phyloP scores from a whole-genome alignment of 2,113 vertebrate species.

The Herpailurus yagouaroundi region DNA sequence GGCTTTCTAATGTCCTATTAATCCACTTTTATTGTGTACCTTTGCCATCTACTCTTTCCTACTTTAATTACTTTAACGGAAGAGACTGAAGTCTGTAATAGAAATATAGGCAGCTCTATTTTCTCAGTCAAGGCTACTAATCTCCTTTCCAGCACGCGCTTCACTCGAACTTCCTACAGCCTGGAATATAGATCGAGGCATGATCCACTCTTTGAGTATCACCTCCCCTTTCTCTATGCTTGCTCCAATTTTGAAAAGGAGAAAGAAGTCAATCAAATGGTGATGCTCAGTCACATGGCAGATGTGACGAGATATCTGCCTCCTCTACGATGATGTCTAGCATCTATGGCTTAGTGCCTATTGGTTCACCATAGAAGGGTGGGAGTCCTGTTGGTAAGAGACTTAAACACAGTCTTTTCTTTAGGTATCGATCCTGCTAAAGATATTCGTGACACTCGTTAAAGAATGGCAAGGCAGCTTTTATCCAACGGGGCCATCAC shows the following conservation, averaged over 20 bases:
- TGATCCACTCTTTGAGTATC: not conserved
- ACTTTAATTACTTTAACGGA: not conserved
- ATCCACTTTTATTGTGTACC: not conserved
- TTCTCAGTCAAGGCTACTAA: not conserved
- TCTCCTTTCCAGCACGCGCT: not conserved
- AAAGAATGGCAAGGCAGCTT: not conserved
- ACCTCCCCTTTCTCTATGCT: not conserved
- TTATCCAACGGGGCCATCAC: not conserved
- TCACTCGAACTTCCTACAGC: not conserved
- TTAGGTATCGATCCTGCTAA: not conserved
- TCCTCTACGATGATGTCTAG: not conserved
- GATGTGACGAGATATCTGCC: not conserved
- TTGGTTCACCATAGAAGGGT: fast-evolving
- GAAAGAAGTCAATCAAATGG: not conserved
- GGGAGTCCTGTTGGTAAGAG: not conserved
- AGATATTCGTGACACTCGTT: not conserved
- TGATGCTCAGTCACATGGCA: not conserved
- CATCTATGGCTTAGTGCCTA: not conserved
- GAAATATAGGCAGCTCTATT: not conserved
- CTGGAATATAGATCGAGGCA: not conserved
- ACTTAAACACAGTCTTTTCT: not conserved
- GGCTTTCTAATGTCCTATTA: not conserved
- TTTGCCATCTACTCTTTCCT: not conserved
- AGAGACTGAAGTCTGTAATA: not conserved
- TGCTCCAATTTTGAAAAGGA: not conserved